Evolutionary conservation across 2,113 vertebrate species (phyloP).

Genomic region (Zosterops hypoxanthus): DNA sequence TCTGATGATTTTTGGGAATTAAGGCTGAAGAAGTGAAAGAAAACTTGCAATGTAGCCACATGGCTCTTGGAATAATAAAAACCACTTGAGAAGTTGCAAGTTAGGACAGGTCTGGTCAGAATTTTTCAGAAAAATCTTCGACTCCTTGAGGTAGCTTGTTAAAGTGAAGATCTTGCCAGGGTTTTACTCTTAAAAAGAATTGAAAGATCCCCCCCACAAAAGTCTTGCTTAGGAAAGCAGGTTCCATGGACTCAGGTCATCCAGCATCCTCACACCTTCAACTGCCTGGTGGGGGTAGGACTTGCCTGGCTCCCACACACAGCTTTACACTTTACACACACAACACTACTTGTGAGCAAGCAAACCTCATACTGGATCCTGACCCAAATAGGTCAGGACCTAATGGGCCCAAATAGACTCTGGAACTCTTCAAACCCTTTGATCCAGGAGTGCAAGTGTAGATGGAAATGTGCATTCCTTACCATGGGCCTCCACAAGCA

Average conservation of each 20-base stretch:
- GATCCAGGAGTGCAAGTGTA: not conserved
- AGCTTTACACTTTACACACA: not conserved
- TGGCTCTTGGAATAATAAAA: conserved; percentile 1
- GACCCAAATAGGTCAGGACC: not conserved
- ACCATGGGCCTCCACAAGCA: not conserved
- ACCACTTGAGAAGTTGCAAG: conserved; percentile 30
- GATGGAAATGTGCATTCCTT: not conserved
- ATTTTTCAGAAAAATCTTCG: conserved; percentile 20
- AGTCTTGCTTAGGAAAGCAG: not conserved
- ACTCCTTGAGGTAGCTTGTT: not conserved
- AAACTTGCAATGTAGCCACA: not conserved
- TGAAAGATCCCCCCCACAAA: not conserved
- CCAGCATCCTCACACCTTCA: not conserved
- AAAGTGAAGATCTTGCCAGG: not conserved
- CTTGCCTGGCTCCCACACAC: not conserved
- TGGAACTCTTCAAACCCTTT: not conserved
- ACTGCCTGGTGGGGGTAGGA: not conserved
- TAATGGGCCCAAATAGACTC: not conserved
- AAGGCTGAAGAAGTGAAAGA: not conserved
- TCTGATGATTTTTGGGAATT: not conserved
- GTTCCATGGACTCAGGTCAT: not conserved
- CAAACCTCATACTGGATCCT: not conserved
- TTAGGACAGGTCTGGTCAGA: conserved; percentile 23
- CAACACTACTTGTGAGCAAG: not conserved
- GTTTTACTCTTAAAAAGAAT: not conserved